phyloP scores from a whole-genome alignment of 2,113 vertebrate genomes.

The Salvelinus alpinus region DNA sequence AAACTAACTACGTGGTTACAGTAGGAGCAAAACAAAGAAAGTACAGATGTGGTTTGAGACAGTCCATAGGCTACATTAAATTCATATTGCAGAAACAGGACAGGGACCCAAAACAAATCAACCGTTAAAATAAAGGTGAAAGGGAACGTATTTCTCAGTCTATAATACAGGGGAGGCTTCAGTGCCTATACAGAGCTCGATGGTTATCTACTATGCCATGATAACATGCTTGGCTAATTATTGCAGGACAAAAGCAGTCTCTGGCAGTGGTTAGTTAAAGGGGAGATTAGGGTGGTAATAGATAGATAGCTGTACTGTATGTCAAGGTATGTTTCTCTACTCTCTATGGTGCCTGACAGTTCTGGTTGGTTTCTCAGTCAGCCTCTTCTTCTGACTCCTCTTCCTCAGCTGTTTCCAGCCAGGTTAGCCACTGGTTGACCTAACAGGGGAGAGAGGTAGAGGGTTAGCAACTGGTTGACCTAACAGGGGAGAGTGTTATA shows the following conservation, averaged over 20 bases:
- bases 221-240: constrained; percentile 73
- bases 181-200: constrained; percentile 12
- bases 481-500: no score
- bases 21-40: neutral
- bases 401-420: constrained; percentile 99
- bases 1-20: constrained; percentile 8
- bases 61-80: constrained; percentile 36
- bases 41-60: constrained; percentile 23
- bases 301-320: constrained; percentile 74
- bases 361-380: constrained; percentile 84
- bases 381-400: constrained; percentile 98
- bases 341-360: constrained; percentile 76
- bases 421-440: constrained; percentile 99
- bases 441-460: constrained; percentile 43
- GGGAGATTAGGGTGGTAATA: constrained; percentile 39
- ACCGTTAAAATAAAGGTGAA: constrained; percentile 9
- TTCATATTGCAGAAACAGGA: constrained; percentile 39
- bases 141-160: neutral
- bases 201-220: constrained; percentile 11
- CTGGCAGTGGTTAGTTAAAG: constrained; percentile 64
- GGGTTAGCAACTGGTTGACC: neutral
- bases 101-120: constrained; percentile 17
- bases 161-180: neutral
- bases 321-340: constrained; percentile 70
- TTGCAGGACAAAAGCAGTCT: constrained; percentile 80